Evolutionary conservation across 2,797 vertebrate genomes (phyloP).

Genomic region (Eupleurogrammus muticus): DNA sequence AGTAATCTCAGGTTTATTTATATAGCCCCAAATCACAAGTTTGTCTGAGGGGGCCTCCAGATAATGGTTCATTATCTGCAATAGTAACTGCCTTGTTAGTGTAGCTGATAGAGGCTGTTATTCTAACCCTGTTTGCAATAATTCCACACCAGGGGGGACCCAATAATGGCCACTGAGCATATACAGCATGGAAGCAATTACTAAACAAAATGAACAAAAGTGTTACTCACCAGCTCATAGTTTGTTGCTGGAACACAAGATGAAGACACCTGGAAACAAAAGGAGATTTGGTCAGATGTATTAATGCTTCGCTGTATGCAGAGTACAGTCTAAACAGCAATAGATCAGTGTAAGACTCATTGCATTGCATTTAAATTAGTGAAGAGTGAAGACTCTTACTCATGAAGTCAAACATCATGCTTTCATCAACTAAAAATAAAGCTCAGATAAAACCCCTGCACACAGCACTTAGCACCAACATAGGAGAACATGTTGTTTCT

Average conservation of each 20-base stretch:
- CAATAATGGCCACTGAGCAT: constrained; percentile 34
- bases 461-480: not conserved
- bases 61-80: constrained; percentile 61
- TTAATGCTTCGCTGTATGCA: not conserved
- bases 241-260: constrained; percentile 87
- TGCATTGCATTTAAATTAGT: not conserved
- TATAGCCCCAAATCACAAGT: constrained; percentile 47
- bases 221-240: constrained; percentile 86
- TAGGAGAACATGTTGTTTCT: not conserved
- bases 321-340: not conserved
- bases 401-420: not conserved
- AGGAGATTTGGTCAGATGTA: constrained; percentile 24
- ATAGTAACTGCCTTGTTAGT: constrained; percentile 56
- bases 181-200: constrained; percentile 51
- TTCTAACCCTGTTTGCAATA: constrained; percentile 35
- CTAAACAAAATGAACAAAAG: constrained; percentile 2
- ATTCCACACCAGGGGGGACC: constrained; percentile 36
- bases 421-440: not conserved
- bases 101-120: constrained; percentile 40
- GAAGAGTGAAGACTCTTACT: not conserved
- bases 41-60: constrained; percentile 45
- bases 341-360: not conserved
- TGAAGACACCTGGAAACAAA: constrained; percentile 82
- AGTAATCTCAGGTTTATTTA: constrained; percentile 41
- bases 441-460: not conserved